Base-by-base conservation (phyloP, 2,797 vertebrate genomes). In the Calcarius lapponicus region DNA sequence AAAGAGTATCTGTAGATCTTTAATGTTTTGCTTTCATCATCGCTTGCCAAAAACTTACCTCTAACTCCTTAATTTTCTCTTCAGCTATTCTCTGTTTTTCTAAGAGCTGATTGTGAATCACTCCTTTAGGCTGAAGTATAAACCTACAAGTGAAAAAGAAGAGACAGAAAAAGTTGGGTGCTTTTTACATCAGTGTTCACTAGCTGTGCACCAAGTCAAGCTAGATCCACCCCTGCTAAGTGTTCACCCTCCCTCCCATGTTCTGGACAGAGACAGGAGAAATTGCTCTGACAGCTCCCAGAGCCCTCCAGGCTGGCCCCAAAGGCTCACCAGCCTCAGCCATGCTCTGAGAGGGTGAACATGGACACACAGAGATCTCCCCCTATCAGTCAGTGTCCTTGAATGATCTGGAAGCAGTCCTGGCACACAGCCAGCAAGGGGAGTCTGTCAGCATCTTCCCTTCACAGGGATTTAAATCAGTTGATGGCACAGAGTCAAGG, bases 11-110 rank as follows among this genome's bases (percentile, higher is more conserved):
- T 53, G 11, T 7, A 66, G 78, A 82, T 26, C n/a, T 73, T 79
- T 53, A 12, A 6, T 2, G 8, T 43, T 64, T 26, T 40, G 22
- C 12, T 93, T 76, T 34, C 51, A 88, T 19, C 78, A 51, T 43
- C 66, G 62, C 54, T 88, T 58, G 90, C 10, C 88, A 56, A 91
- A 93, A 90, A 97, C 97, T 93, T 98, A 99, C 99, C 98, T 99
- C 99, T 25, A 99, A 97, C 93, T 99, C 99, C 88, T 99, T 99
- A 91, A 99, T 99, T 97, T 99, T 99, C 96, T 99, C 98, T 83
- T 99, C 98, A 0, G 99, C 99, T 42, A 98, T 98, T 96, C 98
- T 99, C 97, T 99, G 99, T 97, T 99, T 99, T 94, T 99, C 99
- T 86, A 96, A 97, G 57, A 99, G 98, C 90, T 99, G 99, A 87